These are phyloP conservation scores for Xiphophorus maculatus DNA, from an alignment of 2,113 vertebrate genomes.

Conservation along the genomic window DNA sequence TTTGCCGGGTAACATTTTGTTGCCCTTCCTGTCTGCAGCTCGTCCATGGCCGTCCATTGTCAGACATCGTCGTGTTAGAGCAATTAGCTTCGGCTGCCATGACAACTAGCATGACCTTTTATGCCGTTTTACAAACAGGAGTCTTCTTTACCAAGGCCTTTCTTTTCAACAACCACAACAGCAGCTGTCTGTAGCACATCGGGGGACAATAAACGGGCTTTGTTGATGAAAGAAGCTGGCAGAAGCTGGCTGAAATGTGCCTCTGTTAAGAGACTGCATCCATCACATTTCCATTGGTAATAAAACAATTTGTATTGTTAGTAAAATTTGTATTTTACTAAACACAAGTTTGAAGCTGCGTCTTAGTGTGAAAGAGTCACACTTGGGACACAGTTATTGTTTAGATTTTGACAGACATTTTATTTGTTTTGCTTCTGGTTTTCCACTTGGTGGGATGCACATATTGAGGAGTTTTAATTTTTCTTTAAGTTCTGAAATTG, in stretches of 20 bases:
- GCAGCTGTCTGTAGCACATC: slow-evolving; percentile 17
- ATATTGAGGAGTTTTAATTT: background rate
- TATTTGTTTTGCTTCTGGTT: background rate
- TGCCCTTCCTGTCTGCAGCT: slow-evolving; percentile 31
- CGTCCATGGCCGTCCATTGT: slow-evolving; percentile 23
- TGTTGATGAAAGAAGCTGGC: background rate
- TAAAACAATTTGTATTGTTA: background rate
- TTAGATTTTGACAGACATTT: background rate
- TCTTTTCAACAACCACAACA: slow-evolving; percentile 21
- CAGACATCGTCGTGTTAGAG: slow-evolving; percentile 24
- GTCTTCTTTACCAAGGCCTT: slow-evolving; percentile 34
- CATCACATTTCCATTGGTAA: background rate
- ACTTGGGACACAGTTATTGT: background rate
- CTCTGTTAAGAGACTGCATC: background rate
- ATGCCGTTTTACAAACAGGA: slow-evolving; percentile 48
- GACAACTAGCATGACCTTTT: slow-evolving; percentile 61
- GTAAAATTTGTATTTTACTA: background rate
- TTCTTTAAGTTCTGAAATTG: background rate
- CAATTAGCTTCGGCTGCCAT: slow-evolving; percentile 58
- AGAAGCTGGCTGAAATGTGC: background rate
- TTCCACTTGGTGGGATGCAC: background rate
- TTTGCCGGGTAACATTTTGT: slow-evolving; percentile 15
- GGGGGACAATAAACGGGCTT: background rate
- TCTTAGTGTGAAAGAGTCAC: background rate
- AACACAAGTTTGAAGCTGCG: background rate